phyloP scores from a whole-genome alignment of 2,113 vertebrate genomes.

The Pseudopipra pipra region DNA sequence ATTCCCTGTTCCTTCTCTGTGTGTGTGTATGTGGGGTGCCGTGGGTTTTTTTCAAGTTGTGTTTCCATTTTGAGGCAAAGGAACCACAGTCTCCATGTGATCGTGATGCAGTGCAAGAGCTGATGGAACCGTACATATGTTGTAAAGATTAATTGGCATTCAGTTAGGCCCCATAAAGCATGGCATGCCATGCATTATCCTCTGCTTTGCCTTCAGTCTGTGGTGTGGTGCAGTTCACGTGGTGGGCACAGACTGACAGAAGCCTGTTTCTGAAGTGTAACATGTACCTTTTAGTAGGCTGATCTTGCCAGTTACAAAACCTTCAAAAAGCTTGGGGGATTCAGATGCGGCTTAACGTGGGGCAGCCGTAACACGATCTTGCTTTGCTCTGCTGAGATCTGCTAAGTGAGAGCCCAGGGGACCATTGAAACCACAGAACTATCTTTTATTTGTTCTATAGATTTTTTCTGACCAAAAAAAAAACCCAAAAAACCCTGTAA shows the following conservation, averaged over 20 bases:
- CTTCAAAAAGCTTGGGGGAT: neutral
- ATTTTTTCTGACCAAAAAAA: conserved; percentile 5
- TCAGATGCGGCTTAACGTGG: neutral
- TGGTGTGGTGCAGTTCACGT: neutral
- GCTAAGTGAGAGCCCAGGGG: neutral
- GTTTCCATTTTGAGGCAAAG: neutral
- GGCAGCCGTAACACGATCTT: neutral
- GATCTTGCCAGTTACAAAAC: neutral
- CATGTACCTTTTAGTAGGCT: neutral
- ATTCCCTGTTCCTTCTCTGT: neutral
- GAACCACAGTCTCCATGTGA: neutral
- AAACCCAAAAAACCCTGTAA: too few relatives aligned
- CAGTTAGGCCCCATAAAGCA: conserved; percentile 38
- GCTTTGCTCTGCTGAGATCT: neutral
- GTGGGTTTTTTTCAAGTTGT: neutral
- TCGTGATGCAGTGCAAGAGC: neutral
- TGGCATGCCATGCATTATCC: neutral
- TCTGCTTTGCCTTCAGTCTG: conserved; percentile 16
- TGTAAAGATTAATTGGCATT: conserved; percentile 45
- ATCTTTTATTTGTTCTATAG: conserved; percentile 34
- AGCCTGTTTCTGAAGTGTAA: neutral
- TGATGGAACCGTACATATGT: neutral
- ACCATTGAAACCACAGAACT: conserved; percentile 9
- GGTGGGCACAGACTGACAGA: neutral
- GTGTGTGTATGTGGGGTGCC: neutral